Evolutionary conservation across 2,113 vertebrate species (phyloP), one percentile per base, ranked within the genome.

Genomic region (Leucosticte australis): DNA sequence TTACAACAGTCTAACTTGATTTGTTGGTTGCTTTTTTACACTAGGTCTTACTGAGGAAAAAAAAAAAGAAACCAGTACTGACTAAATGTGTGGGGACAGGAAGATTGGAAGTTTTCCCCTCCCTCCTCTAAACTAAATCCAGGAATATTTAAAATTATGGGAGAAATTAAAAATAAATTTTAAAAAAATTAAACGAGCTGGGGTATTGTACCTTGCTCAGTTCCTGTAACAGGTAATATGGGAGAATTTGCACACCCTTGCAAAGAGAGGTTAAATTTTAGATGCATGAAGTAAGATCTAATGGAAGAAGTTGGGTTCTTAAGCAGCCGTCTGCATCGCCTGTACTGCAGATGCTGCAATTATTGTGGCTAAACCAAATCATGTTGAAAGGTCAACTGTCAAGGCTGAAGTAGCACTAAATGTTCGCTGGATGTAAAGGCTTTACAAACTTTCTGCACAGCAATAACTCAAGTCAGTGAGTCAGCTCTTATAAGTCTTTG

Each of bases 1-100:
- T 99, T 97, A 99, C 99, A 96, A 99, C 99, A 65, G 99, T 99
- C 96, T 99, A 98, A 99, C 92, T 91, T 96, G 91, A 70, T 96
- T 97, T 97, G 81, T 95, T 96, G 95, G 84, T 97, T 96, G 89
- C 79, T 94, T 96, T 97, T 97, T 97, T 97, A 98, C 97, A 97
- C 75, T 96, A 98, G 97, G 96, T 98, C 97, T 98, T 98, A 98
- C 83, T 82, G 91, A 96, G 86, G 77, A 33, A 47, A 89, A 42
- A 44, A 75, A 37, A 46, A 81, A 76, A 86, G 37, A 90, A 95
- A 89, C 78, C 84, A 96, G 35, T 97, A 95, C 85, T 97, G 94
- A 96, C 91, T 96, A 96, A 96, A 94, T 92, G 82, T 52, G 67
- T 94, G 79, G 77, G 68, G 59, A 89, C 71, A 75, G 63, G 77